Evolutionary conservation across 2,797 vertebrate genomes (phyloP), one percentile per base, ranked within the genome.

Genomic region (Astyanax mexicanus): DNA sequence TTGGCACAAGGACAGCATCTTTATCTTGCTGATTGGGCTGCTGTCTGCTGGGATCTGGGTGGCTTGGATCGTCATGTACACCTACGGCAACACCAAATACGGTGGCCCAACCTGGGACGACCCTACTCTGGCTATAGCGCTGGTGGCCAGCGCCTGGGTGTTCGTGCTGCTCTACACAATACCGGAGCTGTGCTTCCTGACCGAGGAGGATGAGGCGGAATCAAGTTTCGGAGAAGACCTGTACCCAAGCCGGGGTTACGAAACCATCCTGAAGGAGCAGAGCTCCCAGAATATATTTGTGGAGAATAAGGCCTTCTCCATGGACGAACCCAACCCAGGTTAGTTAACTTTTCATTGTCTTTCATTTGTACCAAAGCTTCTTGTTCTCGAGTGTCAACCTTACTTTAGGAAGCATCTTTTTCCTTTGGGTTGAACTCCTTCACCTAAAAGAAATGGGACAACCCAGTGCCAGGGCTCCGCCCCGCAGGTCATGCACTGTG

Each of bases 301-400:
- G 91, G 97, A 99, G 75, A 99, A 99, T 84, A 98, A 98, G 84
- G 97, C 96, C 0, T 99, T 99, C 88, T 96, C 96, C 4, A 95
- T 98, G 96, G 97, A 99, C 0, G 98, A 99, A 60, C 94, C 96
- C 0, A 90, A 87, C 72, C 80, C 93, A 40, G 96, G 98, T 98
- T 19, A 32, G 89, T 2, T n/a, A 12, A n/a, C n/a, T 42, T 57
- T 40, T 54, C 40, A 6, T 17, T 17, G 38, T 57, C 47, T 45
- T 32, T 8, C 60, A 3, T 51, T 60, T 51, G 11, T 23, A 44
- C n/a, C n/a, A n/a, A n/a, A n/a, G n/a, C n/a, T n/a, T n/a, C n/a
- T n/a, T n/a, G n/a, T n/a, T n/a, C n/a, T n/a, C n/a, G n/a, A n/a
- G n/a, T n/a, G n/a, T n/a, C n/a, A n/a, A n/a, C n/a, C n/a, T n/a